Conservation (phyloP, 2,888 invertebrate species). For the Drosophila kuntzei region DNA sequence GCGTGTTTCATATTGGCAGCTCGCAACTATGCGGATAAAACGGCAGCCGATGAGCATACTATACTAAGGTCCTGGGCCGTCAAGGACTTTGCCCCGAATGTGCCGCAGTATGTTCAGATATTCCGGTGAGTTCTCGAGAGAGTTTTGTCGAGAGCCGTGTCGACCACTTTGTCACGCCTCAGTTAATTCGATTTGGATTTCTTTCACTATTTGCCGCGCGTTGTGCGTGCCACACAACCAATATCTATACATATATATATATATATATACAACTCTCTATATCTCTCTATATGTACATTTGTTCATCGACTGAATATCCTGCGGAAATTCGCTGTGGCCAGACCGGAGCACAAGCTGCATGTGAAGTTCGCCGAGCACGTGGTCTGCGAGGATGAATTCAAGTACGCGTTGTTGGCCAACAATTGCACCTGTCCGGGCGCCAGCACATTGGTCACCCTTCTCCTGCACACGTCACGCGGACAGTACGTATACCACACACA, state of each 20-base stretch:
- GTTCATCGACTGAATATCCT: constrained; percentile 44
- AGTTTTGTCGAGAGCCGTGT: neutral
- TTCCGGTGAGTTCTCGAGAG: constrained; percentile 87
- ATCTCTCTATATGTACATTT: neutral
- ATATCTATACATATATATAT: neutral
- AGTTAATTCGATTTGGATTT: constrained; percentile 59
- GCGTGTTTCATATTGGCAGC: constrained; percentile 99
- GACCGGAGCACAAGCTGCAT: constrained; percentile 99
- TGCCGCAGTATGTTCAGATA: constrained; percentile 99
- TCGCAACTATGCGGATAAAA: constrained; percentile 97
- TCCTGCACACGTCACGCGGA: constrained; percentile 98
- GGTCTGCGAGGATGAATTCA: constrained; percentile 99
- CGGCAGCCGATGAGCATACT: constrained; percentile 94
- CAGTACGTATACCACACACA: too few relatives aligned
- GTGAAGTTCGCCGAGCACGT: constrained; percentile 99
- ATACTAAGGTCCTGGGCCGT: constrained; percentile 98
- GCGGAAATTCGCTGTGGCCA: constrained; percentile 74
- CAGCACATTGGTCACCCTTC: constrained; percentile 97
- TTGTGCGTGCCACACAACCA: constrained; percentile 36
- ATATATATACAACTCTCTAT: neutral
- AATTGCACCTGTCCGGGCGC: constrained; percentile 99
- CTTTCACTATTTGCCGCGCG: constrained; percentile 36
- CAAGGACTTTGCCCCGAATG: constrained; percentile 98
- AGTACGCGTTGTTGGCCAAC: constrained; percentile 98
- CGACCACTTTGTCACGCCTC: constrained; percentile 32